Evolutionary conservation across 2,888 invertebrate species (phyloP).

Genomic region (Tricholauxania praeusta): DNA sequence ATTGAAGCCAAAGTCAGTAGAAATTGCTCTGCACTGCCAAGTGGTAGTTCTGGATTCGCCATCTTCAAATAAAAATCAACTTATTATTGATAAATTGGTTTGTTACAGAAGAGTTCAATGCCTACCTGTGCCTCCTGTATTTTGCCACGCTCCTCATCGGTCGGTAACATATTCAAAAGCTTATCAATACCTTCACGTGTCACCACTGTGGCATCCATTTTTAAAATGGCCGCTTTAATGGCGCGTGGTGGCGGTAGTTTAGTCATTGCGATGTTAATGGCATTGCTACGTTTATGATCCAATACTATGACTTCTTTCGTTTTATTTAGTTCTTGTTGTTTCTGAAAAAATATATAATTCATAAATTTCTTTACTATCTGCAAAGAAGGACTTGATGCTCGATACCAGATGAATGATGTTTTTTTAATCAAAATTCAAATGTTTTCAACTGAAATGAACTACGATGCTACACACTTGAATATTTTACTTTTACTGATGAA

Average conservation of each 20-base stretch:
- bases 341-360: constrained; percentile 69
- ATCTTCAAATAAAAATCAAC: constrained; percentile 48
- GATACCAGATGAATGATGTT: background rate
- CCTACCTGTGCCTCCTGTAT: constrained; percentile 90
- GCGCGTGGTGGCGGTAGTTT: constrained; percentile 97
- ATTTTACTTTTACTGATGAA: too few species aligned
- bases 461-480: too few species aligned
- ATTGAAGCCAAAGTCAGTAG: constrained; percentile 96
- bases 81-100: background rate
- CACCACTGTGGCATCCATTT: constrained; percentile 99
- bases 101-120: background rate
- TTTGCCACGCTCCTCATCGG: constrained; percentile 95
- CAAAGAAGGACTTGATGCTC: background rate
- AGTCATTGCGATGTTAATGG: constrained; percentile 99
- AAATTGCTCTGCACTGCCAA: constrained; percentile 97
- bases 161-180: constrained; percentile 95
- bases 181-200: constrained; percentile 99
- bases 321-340: constrained; percentile 85
- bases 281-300: constrained; percentile 97
- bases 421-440: background rate
- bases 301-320: constrained; percentile 94
- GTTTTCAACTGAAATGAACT: too few species aligned
- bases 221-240: constrained; percentile 98
- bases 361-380: too few species aligned
- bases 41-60: constrained; percentile 66